Evolutionary conservation across 2,888 invertebrate genomes (phyloP), one percentile per base, ranked within the genome.

Genomic region (Ichneumon xanthorius): DNA sequence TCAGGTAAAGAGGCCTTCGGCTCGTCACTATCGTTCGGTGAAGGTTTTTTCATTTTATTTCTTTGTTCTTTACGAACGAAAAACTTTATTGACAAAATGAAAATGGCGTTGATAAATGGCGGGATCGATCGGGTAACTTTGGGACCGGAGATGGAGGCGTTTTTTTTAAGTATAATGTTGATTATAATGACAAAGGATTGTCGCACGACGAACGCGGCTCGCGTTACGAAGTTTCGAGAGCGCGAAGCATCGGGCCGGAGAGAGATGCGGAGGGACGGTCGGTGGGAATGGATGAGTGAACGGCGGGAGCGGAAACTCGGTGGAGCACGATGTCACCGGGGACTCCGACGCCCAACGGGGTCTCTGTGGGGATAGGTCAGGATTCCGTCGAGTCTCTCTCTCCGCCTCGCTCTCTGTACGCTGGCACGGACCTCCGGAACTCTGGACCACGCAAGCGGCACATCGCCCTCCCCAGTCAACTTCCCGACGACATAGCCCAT

Each of bases 1-100:
- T 89, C 92, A 93, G 93, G 93, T 93, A 93, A 88, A 58, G 30
- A 63, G 63, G 16, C 55, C 7, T 22, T 2, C 0, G 50, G 48
- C 26, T 53, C 30, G n/a, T 33, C 61, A 22, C 37, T 45, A 67
- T 67, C 53, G 53, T 19, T 70, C 19, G 70, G 30, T 9, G 50
- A 30, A 16, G 4, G 6, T 70, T 53, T n/a, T 53, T 26, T 67
- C 22, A 30, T 37, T 58, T 58, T 55, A 9, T 22, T 22, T 22
- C 48, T 71, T 4, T 1, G 4, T 16, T 48, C 2, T 48, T 16
- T 16, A 16, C 0, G 45, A 48, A 16, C 14, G 16, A 48, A 4
- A 40, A 40, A 40, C 1, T 33, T 7, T 0, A 3, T 40, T 11
- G 40, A 40, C 2, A 2, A 48, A 48, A 48, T 3, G 16, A 48